Base-by-base conservation (phyloP, 1,140 invertebrate species). In the Eupristina koningsbergeri region DNA sequence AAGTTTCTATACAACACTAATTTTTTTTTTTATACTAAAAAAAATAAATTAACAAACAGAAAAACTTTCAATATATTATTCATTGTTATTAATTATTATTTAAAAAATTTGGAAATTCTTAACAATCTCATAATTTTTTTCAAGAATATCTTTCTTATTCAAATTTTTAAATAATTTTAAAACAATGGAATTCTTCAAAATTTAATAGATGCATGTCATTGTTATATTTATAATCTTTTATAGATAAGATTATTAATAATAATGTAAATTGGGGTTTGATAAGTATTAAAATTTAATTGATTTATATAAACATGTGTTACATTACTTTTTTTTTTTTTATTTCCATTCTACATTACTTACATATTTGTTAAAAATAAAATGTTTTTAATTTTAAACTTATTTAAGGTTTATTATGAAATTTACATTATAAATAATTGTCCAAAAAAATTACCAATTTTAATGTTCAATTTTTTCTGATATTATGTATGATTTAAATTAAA, bases 201-300 rank as follows among this genome's bases (percentile, higher is more conserved):
- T 50, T 41, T 19, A 71, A 41, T 36, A 69, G 5, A 71, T 71
- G 11, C n/a, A 41, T 63, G 0, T n/a, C n/a, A 61, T 81, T 58
- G 73, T 58, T 81, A 26, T 81, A 41, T 73, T 71, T 71, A 0
- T 8, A 73, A 73, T 81, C 11, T 47, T 58, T 39, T 19, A 50
- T n/a, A 39, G 79, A 73, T 73, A 73, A 81, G 79, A 81, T 73
- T 58, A 58, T 15, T 53, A 15, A 34, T 29, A 61, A 36, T 41
- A 29, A 34, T 71, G 41, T 31, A 34, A 63, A 71, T 39, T 58
- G 1, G 26, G 58, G 22, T 17, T 39, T 64, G 63, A 69, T 80
- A 80, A 81, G 22, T 19, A 47, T 73, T 73, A 8, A 26, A 71
- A 41, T 71, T 41, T 9, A 67, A 36, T 34, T 64, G 26, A 80